A percentile compares a stretch with the other conserved stretches of the same genome.
Conservation (phyloP, 2,888 invertebrate genomes). For the Invenusta paracnida region DNA sequence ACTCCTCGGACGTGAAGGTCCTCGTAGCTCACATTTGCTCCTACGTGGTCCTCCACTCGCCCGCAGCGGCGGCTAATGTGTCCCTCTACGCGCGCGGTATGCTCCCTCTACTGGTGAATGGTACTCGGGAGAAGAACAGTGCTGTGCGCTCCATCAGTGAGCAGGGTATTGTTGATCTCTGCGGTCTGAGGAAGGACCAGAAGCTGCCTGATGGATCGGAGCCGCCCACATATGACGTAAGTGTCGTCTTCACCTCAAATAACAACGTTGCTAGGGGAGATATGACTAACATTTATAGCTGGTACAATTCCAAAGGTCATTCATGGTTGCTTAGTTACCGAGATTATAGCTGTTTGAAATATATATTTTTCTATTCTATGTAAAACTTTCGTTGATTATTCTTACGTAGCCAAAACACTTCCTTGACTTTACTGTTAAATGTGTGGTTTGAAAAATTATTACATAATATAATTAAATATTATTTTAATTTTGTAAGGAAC, state of each 20-base stretch:
- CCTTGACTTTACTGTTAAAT: no score
- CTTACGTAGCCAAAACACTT: no score
- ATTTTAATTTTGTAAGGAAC: no score
- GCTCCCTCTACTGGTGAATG: conserved; percentile 87
- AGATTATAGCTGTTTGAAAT: no score
- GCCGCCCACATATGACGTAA: conserved; percentile 50
- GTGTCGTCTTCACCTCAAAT: background rate
- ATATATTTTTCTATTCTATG: no score
- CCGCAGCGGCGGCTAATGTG: conserved; percentile 59
- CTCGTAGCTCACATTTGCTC: conserved; percentile 75
- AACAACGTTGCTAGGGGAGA: no score
- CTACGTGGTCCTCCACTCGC: conserved; percentile 65
- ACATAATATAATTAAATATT: no score
- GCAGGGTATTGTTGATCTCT: conserved; percentile 77
- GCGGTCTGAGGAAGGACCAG: conserved; percentile 14
- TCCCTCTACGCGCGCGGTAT: conserved; percentile 66
- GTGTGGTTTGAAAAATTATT: no score
- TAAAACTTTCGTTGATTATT: no score
- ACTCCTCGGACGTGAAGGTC: conserved; percentile 87
- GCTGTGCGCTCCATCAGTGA: conserved; percentile 89
- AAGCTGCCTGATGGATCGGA: background rate
- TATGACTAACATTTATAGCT: no score
- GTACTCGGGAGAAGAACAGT: conserved; percentile 94
- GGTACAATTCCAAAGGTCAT: no score
- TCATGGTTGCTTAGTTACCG: no score